Conservation (phyloP, 2,888 invertebrate species). For the Augochlorella aurata region DNA sequence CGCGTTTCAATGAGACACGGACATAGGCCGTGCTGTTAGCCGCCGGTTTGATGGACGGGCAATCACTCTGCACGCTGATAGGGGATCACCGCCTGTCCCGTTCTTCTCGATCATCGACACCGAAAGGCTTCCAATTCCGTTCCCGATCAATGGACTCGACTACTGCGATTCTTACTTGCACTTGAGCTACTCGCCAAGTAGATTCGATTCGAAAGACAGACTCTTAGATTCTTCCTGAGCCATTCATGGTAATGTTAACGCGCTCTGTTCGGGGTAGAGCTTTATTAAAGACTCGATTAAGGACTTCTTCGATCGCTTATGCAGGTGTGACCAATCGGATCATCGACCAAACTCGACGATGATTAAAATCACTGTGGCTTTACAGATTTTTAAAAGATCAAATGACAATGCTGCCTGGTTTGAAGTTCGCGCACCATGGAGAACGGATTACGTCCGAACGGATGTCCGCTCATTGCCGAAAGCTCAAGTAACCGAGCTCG, state of each 20-base stretch:
- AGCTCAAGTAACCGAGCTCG: conserved; percentile 2
- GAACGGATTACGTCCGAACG: not conserved
- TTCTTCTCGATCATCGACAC: not conserved
- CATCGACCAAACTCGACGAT: not conserved
- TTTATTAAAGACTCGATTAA: not conserved
- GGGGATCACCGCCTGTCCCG: not conserved
- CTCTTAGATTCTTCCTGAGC: not conserved
- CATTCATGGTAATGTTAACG: not conserved
- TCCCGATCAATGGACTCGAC: not conserved
- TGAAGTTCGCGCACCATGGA: conserved; percentile 3
- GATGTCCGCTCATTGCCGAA: not conserved
- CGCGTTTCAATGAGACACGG: not conserved
- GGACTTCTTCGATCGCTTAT: not conserved
- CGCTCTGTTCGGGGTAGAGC: not conserved
- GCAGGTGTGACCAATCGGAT: not conserved
- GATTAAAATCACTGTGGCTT: not conserved
- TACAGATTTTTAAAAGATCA: not conserved
- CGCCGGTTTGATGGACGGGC: not conserved
- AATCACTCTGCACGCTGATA: not conserved
- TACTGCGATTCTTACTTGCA: not conserved
- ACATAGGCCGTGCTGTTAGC: conserved; percentile 7
- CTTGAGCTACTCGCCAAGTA: not conserved
- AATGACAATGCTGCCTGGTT: not conserved
- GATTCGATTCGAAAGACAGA: not conserved
- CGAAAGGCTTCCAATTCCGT: not conserved